A percentile compares a stretch with the other conserved stretches of the same genome.
phyloP scores from a whole-genome alignment of 1,140 invertebrate species.

The Philotrypesis tridentata region DNA sequence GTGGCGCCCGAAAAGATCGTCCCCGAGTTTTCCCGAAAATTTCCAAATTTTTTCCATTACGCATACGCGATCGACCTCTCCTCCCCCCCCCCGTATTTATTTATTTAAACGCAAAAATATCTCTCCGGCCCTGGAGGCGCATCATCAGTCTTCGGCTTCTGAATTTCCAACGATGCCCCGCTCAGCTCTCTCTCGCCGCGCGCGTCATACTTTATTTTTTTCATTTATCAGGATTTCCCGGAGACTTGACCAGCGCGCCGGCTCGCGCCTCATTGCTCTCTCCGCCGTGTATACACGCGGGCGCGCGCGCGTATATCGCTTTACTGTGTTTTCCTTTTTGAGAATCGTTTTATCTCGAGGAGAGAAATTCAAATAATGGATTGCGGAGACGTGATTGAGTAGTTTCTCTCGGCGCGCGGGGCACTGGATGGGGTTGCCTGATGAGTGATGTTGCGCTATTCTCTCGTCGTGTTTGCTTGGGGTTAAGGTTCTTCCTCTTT shows the following conservation, averaged over 20 bases:
- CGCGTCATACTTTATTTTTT: conserved; percentile 25
- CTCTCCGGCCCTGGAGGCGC: background rate
- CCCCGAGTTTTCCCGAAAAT: background rate
- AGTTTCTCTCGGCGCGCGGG: background rate
- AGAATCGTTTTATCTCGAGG: conserved; percentile 40
- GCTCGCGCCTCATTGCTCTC: conserved; percentile 17
- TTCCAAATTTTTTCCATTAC: conserved; percentile 11
- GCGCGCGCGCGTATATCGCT: conserved; percentile 32
- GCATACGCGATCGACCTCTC: background rate
- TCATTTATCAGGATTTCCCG: conserved; percentile 50
- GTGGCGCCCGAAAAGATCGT: background rate
- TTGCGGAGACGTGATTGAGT: conserved; percentile 38
- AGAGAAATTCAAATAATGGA: conserved; percentile 47
- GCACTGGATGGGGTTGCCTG: background rate
- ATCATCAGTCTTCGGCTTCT: conserved; percentile 23
- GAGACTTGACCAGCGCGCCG: conserved; percentile 30
- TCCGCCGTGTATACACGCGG: too few relatives aligned
- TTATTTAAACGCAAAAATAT: background rate
- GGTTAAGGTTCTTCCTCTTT: background rate
- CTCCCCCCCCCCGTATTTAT: background rate
- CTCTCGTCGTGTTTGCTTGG: background rate
- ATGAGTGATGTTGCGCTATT: conserved; percentile 27
- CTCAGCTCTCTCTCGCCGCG: too few relatives aligned
- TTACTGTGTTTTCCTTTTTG: conserved; percentile 38
- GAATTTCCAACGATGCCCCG: background rate